phyloP scores from a whole-genome alignment of 2,797 vertebrate genomes.

The Mormyrus proboscirostris region DNA sequence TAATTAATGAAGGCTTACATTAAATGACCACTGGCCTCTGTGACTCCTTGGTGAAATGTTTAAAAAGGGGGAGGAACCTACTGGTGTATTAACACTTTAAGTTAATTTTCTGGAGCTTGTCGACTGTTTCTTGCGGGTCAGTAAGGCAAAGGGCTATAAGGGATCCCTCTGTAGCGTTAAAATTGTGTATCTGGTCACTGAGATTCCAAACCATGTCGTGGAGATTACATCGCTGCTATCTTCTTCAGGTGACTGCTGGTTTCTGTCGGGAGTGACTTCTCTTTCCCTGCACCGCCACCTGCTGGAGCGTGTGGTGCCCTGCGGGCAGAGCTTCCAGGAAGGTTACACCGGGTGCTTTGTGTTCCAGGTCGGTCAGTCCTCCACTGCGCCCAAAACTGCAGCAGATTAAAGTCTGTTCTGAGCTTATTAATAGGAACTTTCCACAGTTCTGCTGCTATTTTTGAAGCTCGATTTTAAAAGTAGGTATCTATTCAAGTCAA shows the following conservation, averaged over 20 bases:
- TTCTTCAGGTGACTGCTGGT: constrained; percentile 64
- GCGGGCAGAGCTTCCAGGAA: constrained; percentile 52
- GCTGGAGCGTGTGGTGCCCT: constrained; percentile 58
- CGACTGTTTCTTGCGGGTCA: not conserved
- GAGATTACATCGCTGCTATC: not conserved
- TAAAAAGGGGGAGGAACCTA: not conserved
- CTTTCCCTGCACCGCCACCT: constrained; percentile 52
- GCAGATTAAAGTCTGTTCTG: not conserved
- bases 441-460: not conserved
- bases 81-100: not conserved
- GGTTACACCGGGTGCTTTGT: constrained; percentile 59
- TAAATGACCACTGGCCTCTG: not conserved
- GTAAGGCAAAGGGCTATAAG: not conserved
- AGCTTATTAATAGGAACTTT: not conserved
- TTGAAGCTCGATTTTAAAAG: not conserved
- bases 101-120: not conserved
- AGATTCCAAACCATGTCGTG: not conserved
- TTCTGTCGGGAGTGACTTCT: constrained; percentile 64
- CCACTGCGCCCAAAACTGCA: not conserved
- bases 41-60: not conserved
- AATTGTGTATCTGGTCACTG: not conserved
- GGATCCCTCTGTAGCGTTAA: not conserved
- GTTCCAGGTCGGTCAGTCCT: constrained; percentile 53
- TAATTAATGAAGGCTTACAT: not conserved
- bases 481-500: not conserved